Percentiles rank a stretch among this genome's conserved stretches.
phyloP scores from a whole-genome alignment of 2,797 vertebrate species.

The Danio tinwini region DNA sequence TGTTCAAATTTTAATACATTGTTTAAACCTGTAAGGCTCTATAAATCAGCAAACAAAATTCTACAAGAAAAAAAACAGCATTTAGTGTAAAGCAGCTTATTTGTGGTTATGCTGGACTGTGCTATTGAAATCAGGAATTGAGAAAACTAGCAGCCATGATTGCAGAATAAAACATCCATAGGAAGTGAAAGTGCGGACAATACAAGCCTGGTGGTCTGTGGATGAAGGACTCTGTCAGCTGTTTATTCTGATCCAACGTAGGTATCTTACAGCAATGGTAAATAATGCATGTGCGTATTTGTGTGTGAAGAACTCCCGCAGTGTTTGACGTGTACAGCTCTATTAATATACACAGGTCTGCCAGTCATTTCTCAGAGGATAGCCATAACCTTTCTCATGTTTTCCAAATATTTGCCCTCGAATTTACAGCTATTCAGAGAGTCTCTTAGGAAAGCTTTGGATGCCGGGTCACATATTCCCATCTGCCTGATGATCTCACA shows the following conservation, averaged over 20 bases:
- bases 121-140: neutral
- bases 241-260: neutral
- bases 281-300: conserved; percentile 45
- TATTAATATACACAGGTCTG: conserved; percentile 69
- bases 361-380: conserved; percentile 63
- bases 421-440: conserved; percentile 67
- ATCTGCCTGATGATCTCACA: conserved; percentile 43
- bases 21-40: neutral
- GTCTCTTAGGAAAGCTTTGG: conserved; percentile 67
- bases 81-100: neutral
- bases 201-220: neutral
- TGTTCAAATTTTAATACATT: too few species aligned
- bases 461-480: conserved; percentile 69
- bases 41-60: too few species aligned
- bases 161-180: neutral
- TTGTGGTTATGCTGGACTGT: conserved; percentile 11
- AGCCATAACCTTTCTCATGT: conserved; percentile 73
- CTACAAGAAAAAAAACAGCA: too few species aligned
- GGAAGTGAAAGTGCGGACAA: neutral
- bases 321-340: conserved; percentile 61
- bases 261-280: conserved; percentile 35
- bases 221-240: conserved; percentile 16
- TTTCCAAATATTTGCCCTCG: conserved; percentile 76
- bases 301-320: conserved; percentile 51
- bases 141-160: conserved; percentile 6